Conservation (phyloP, 2,888 invertebrate genomes). For the Cephalotes varians region DNA sequence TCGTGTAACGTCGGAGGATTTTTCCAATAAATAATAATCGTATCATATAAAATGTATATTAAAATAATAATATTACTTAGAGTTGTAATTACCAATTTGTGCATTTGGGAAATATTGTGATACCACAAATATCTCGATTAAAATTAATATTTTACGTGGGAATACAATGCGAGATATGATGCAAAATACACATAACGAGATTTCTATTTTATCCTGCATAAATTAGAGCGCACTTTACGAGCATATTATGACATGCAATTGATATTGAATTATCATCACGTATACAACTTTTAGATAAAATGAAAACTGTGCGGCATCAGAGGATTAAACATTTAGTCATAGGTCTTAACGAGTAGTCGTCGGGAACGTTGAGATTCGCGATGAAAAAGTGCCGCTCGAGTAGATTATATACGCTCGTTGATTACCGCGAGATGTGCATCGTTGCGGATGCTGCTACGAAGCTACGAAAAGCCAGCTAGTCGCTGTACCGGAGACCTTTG, state of each 20-base stretch:
- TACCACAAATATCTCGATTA: neutral
- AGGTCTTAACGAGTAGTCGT: neutral
- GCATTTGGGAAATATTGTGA: neutral
- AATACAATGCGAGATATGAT: neutral
- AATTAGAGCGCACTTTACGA: neutral
- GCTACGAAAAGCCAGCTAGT: conserved; percentile 29
- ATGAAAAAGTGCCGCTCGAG: conserved; percentile 26
- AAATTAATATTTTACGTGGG: neutral
- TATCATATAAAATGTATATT: neutral
- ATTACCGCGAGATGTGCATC: conserved; percentile 41
- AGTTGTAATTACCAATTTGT: neutral
- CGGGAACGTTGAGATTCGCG: conserved; percentile 1
- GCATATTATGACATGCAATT: neutral
- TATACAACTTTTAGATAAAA: neutral
- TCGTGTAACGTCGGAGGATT: neutral
- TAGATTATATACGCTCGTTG: conserved; percentile 48
- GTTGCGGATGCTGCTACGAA: conserved; percentile 9
- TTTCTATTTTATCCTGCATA: conserved; percentile 1
- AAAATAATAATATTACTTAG: neutral
- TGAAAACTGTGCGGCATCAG: neutral
- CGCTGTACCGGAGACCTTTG: conserved; percentile 17
- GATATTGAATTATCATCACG: neutral
- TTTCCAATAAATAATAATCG: conserved; percentile 15
- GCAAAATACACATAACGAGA: neutral
- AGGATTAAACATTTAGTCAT: conserved; percentile 5